Evolutionary conservation across 1,140 invertebrate species (phyloP), one percentile per base, ranked within the genome.

Genomic region (Stratiolaelaps scimitus): DNA sequence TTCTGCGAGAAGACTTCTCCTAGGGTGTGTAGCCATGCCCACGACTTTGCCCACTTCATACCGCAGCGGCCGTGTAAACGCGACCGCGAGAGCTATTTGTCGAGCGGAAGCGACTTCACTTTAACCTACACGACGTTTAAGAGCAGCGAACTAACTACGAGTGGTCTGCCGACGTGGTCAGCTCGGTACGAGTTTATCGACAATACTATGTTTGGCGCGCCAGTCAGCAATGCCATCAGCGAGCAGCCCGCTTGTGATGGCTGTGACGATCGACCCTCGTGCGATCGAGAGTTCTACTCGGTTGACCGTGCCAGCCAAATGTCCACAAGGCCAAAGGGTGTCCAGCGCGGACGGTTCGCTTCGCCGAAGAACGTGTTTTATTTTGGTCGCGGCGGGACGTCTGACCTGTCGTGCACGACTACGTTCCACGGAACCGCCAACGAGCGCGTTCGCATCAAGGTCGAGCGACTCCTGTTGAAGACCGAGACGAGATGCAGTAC

Each of bases 351-450:
- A 17, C 30, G 26, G 7, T 20, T 70, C 29, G 64, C 65, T 17
- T 69, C 68, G 5, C 69, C 69, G 10, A 66, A 43, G 34, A 70
- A 70, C 43, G 64, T 70, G 17, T 70, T 70, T 30, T 66, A 68
- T 40, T 70, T 66, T 46, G 69, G 69, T 15, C 65, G 69, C 28
- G 69, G 69, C 6, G 69, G 69, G 2, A 28, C 68, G n/a, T 65
- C 56, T 19, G 64, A 70, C 46, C 43, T 70, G 17, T 23, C 20
- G 2, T 70, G 69, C 28, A 69, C 43, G 44, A 68, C 68, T 26
- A 60, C 66, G 17, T 66, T 70, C 46, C 64, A 64, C 23, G 69
- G 69, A 4, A 23, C 47, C 1, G n/a, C 28, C 5, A 43, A 64
- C 1, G 46, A 67, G 64, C 65, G 40, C 28, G 64, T 70, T 10